These are phyloP conservation scores for Alitta virens DNA, from an alignment of 2,888 invertebrate genomes.

Conservation along the genomic window DNA sequence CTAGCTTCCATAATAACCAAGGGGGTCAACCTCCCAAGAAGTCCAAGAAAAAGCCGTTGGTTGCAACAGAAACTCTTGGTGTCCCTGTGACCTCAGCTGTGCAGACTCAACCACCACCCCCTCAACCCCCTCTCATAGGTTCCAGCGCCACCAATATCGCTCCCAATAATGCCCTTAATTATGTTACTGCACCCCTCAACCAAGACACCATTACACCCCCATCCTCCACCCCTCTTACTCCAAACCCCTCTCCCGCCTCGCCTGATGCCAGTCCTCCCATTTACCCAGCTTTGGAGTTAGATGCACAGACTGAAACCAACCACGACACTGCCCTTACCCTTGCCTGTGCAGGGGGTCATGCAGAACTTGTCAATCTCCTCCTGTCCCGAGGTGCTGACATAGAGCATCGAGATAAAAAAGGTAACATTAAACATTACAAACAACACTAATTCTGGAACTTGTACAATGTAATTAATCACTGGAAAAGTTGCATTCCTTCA, in stretches of 20 bases:
- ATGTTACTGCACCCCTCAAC: constrained; percentile 17
- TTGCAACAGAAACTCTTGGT: background rate
- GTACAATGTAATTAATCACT: no score
- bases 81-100: background rate
- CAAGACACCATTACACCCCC: constrained; percentile 42
- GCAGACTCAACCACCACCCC: constrained; percentile 8
- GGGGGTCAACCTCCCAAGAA: constrained; percentile 4
- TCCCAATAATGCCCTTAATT: background rate
- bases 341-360: constrained; percentile 90
- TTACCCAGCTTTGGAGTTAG: constrained; percentile 70
- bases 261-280: constrained; percentile 56
- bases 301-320: constrained; percentile 97
- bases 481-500: no score
- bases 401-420: constrained; percentile 96
- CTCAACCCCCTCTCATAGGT: constrained; percentile 1
- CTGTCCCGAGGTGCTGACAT: constrained; percentile 91
- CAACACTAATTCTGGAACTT: no score
- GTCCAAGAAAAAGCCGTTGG: constrained; percentile 4
- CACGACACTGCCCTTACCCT: constrained; percentile 97
- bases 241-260: constrained; percentile 46
- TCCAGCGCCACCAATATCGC: background rate
- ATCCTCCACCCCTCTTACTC: constrained; percentile 42
- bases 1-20: constrained; percentile 6
- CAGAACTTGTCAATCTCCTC: constrained; percentile 89
- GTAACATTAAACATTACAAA: constrained; percentile 34